A percentile compares a stretch with the other conserved stretches of the same genome.
Conservation (phyloP, 2,888 invertebrate genomes). For the Epinotia bilunana region DNA sequence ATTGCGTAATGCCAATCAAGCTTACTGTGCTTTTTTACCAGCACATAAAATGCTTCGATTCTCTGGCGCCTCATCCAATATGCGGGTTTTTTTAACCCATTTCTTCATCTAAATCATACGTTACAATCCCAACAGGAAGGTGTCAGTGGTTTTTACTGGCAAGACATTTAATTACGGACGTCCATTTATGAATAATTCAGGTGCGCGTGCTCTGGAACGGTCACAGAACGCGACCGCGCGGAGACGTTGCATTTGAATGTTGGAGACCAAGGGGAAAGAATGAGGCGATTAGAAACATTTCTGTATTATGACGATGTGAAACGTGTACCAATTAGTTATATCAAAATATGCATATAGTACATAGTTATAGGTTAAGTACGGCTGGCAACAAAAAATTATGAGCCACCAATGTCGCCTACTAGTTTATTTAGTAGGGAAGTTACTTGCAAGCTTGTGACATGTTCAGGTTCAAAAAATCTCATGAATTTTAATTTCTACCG, state of each 20-base stretch:
- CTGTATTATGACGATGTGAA: not conserved
- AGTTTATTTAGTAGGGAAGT: too few species aligned
- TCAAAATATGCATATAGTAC: too few species aligned
- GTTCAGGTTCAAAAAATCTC: too few species aligned
- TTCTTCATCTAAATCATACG: conserved; percentile 52
- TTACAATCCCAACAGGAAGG: conserved; percentile 72
- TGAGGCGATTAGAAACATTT: not conserved
- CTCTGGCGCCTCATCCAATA: conserved; percentile 42
- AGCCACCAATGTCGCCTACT: not conserved
- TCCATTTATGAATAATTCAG: conserved; percentile 79
- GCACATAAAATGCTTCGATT: conserved; percentile 38
- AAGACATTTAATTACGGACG: conserved; percentile 77
- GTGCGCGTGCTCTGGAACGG: conserved; percentile 73
- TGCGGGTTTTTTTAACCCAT: conserved; percentile 37
- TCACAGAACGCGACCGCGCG: conserved; percentile 78
- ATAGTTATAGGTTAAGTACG: not conserved
- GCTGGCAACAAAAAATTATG: not conserved
- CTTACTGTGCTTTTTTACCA: conserved; percentile 20
- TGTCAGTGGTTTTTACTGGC: conserved; percentile 74
- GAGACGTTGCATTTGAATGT: conserved; percentile 53
- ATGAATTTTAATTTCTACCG: too few species aligned
- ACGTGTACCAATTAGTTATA: not conserved
- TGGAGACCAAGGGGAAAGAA: conserved; percentile 31
- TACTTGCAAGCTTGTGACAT: too few species aligned
- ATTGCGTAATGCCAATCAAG: conserved; percentile 26